A percentile compares a stretch with the other conserved stretches of the same genome.
Evolutionary conservation across 2,888 invertebrate species (phyloP).

Genomic region (Leistus spinibarbis): DNA sequence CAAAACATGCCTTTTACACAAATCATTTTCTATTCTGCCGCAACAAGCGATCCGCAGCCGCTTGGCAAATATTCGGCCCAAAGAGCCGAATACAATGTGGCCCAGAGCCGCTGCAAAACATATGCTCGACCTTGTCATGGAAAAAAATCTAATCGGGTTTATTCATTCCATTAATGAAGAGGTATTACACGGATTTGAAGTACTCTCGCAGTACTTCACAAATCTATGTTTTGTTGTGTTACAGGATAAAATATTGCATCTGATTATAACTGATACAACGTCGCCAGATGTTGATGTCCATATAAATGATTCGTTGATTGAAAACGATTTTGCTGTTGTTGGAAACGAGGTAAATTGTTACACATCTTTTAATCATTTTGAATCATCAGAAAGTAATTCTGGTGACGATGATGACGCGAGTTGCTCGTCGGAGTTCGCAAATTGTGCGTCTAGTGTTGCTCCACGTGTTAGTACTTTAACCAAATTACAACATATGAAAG

Average conservation of each 20-base stretch:
- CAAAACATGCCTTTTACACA: conserved; percentile 54
- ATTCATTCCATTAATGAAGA: conserved; percentile 48
- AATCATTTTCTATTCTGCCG: conserved; percentile 57
- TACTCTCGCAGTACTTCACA: too few species aligned
- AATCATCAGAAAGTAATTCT: not conserved
- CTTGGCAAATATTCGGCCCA: conserved; percentile 59
- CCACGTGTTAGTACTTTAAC: not conserved
- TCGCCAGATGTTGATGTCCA: conserved; percentile 57
- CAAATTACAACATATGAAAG: not conserved
- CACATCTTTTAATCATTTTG: not conserved
- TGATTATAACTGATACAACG: conserved; percentile 62
- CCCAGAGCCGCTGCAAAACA: conserved; percentile 55
- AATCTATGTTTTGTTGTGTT: conserved; percentile 27
- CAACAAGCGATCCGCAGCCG: conserved; percentile 62
- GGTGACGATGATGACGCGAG: not conserved
- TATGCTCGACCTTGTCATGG: conserved; percentile 56
- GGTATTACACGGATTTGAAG: too few species aligned
- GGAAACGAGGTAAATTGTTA: conserved; percentile 48
- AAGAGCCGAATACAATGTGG: conserved; percentile 58
- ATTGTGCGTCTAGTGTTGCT: not conserved
- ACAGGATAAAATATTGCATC: conserved; percentile 45
- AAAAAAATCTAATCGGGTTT: conserved; percentile 56
- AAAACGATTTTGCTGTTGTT: conserved; percentile 58
- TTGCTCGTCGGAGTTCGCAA: not conserved
- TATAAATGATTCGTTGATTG: conserved; percentile 59